Conservation (phyloP, 2,888 invertebrate species). For the Oeneis ivallda region DNA sequence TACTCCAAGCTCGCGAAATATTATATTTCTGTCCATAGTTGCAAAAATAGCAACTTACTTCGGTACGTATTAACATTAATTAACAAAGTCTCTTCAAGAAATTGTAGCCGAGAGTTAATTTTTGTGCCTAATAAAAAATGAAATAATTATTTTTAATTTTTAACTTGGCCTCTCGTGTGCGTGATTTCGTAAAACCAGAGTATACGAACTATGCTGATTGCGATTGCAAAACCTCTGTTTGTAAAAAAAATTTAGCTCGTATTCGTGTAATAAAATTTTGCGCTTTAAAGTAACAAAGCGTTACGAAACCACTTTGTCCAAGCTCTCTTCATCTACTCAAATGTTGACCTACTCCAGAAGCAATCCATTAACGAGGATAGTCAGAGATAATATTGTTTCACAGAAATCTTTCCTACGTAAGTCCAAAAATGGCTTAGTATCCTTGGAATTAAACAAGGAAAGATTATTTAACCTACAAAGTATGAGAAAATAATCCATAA, state of each 20-base stretch:
- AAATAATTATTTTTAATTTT: no score
- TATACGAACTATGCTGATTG: no score
- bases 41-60: no score
- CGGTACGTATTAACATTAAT: no score
- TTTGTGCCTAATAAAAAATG: no score
- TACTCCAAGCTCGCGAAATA: no score
- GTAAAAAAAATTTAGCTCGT: background rate
- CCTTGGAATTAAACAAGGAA: no score
- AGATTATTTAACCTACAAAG: background rate
- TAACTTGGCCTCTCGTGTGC: no score
- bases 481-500: background rate
- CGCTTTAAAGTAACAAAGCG: constrained; percentile 1
- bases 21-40: no score
- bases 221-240: background rate
- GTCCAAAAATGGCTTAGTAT: background rate
- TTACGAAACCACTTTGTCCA: constrained; percentile 33
- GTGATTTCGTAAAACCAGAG: no score
- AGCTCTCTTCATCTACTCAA: constrained; percentile 58
- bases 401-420: background rate
- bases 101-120: no score
- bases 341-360: constrained; percentile 42
- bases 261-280: background rate
- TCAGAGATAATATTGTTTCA: constrained; percentile 10
- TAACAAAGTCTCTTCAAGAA: no score
- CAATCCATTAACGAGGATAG: constrained; percentile 12